Base-by-base conservation (phyloP, 2,113 vertebrate genomes). In the Saccopteryx leptura region DNA sequence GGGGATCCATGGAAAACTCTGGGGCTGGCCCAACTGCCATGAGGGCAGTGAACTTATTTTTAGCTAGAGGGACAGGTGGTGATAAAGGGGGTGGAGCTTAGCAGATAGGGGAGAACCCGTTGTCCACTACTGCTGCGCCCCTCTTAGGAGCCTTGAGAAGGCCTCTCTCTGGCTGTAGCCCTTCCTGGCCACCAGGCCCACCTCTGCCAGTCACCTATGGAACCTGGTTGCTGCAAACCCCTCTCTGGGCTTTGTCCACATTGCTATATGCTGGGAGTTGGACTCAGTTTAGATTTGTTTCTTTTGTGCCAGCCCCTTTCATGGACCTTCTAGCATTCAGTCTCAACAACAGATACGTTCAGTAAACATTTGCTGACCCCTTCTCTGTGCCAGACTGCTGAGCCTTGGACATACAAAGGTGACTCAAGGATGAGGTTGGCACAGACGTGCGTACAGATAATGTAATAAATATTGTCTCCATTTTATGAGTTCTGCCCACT, bases 321-420 rank as follows among this genome's bases (percentile, higher is more conserved):
- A 2, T 91, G 86, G 33, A 66, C 71, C 46, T 74, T 82, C 14
- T 69, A 46, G 85, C n/a, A 72, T 76, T 93, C 26, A 31, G 12
- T 65, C 86, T n/a, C 90, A 83, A 74, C 19, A 95, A n/a, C 15
- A 88, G 26, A 68, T 52, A 33, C 7, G 69, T 48, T 75, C 13
- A 63, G 71, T 93, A 80, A 65, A 78, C 46, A 81, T 91, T 91
- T 93, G 60, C n/a, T 28, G n/a, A 50, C 23, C n/a, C 24, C 24
- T 93, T 65, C 18, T 90, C 48, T 94, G 23, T 81, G 75, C 63
- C 28, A 81, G 56, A 54, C 21, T 87, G 14, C 56, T 74, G 93
- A 48, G 33, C 21, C 75, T 56, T 95, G 78, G 24, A 68, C 39
- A 90, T 28, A 76, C 31, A 93, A 85, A 92, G 33, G 79, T 66